A percentile compares a stretch with the other conserved stretches of the same genome.
These are phyloP conservation scores for Dendrolimus punctatus DNA, from an alignment of 1,140 invertebrate species.

Conservation along the genomic window DNA sequence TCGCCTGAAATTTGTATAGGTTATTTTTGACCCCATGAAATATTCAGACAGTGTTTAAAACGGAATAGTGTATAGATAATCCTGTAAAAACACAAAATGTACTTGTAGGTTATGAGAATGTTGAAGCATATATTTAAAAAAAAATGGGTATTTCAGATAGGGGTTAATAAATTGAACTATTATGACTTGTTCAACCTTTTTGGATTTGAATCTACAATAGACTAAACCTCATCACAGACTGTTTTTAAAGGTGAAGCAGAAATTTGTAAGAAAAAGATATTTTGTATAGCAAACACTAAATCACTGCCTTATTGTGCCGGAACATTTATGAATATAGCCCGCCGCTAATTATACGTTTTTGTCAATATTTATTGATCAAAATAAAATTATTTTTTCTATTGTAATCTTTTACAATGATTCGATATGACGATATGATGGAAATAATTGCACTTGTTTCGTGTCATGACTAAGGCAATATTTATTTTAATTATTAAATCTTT, in stretches of 20 bases:
- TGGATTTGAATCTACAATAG: slow-evolving; percentile 72
- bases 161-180: slow-evolving; percentile 59
- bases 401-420: too few species aligned
- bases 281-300: slow-evolving; percentile 69
- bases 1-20: slow-evolving; percentile 17
- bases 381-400: too few species aligned
- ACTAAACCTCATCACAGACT: slow-evolving; percentile 68
- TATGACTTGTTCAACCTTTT: slow-evolving; percentile 65
- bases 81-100: slow-evolving; percentile 63
- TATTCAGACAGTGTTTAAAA: slow-evolving; percentile 64
- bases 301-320: slow-evolving; percentile 70
- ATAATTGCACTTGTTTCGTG: too few species aligned
- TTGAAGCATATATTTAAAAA: slow-evolving; percentile 52
- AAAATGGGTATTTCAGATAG: slow-evolving; percentile 62
- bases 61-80: slow-evolving; percentile 65
- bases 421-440: too few species aligned
- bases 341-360: slow-evolving; percentile 8
- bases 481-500: too few species aligned
- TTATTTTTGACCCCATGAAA: slow-evolving; percentile 64
- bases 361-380: too few species aligned
- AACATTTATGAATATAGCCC: slow-evolving; percentile 31
- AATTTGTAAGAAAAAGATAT: slow-evolving; percentile 66
- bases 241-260: slow-evolving; percentile 27
- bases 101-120: slow-evolving; percentile 69
- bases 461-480: too few species aligned